Conservation (phyloP, 2,113 vertebrate genomes). For the Theristicus caerulescens region DNA sequence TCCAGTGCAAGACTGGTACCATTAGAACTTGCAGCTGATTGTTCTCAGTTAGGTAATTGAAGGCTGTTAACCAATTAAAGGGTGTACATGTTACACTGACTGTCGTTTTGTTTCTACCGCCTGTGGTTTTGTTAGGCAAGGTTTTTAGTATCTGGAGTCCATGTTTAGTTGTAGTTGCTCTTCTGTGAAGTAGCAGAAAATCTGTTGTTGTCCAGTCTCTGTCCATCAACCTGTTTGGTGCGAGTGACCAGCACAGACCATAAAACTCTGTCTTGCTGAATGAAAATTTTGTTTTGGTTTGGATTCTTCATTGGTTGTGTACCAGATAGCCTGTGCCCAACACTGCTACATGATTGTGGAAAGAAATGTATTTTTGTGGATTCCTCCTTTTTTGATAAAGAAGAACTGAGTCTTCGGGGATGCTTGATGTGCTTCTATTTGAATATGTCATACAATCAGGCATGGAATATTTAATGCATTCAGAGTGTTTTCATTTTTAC, state of each 20-base stretch:
- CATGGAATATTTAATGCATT: not conserved
- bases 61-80: not conserved
- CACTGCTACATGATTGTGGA: not conserved
- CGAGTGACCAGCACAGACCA: not conserved
- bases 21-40: not conserved
- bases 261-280: not conserved
- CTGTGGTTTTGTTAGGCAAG: not conserved
- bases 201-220: not conserved
- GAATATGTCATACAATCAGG: not conserved
- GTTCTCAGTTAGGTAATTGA: not conserved
- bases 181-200: not conserved
- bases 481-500: conserved; percentile 5
- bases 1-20: not conserved
- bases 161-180: not conserved
- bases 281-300: not conserved
- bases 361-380: not conserved
- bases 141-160: not conserved
- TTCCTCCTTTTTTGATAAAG: not conserved
- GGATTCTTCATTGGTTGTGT: not conserved
- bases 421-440: not conserved
- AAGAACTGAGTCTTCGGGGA: not conserved
- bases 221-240: not conserved
- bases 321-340: not conserved
- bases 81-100: not conserved
- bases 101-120: not conserved